Evolutionary conservation across 2,888 invertebrate genomes (phyloP).

Genomic region (Octodonta nipae): DNA sequence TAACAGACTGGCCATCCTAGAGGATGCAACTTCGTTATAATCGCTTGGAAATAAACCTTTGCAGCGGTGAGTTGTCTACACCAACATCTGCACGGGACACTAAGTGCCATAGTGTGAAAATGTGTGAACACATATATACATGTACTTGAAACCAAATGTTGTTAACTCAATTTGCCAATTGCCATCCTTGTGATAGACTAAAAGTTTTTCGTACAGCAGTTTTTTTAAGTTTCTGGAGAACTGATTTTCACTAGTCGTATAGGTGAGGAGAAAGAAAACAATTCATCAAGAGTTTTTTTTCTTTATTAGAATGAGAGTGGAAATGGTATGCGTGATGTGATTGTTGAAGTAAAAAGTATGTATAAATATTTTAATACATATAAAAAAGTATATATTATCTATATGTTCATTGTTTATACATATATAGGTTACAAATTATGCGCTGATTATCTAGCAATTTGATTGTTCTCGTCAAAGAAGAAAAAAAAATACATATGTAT

Average conservation of each 20-base stretch:
- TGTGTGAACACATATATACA: slow-evolving; percentile 20
- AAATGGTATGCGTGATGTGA: too few species aligned
- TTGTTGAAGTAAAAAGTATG: slow-evolving; percentile 7
- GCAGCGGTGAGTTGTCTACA: slow-evolving; percentile 6
- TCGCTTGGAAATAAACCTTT: slow-evolving; percentile 7
- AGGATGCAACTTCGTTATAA: slow-evolving; percentile 15
- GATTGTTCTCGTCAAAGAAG: slow-evolving; percentile 20
- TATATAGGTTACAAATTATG: slow-evolving; percentile 10
- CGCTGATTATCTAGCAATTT: slow-evolving; percentile 21
- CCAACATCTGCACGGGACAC: slow-evolving; percentile 23
- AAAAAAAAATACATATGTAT: slow-evolving; percentile 26
- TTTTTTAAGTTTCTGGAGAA: slow-evolving; percentile 15
- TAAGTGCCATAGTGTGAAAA: slow-evolving; percentile 36
- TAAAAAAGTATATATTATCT: slow-evolving; percentile 5
- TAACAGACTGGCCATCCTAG: slow-evolving; percentile 88
- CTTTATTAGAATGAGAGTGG: too few species aligned
- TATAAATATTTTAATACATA: slow-evolving; percentile 9
- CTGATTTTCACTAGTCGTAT: slow-evolving; percentile 26
- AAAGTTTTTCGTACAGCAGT: slow-evolving; percentile 30
- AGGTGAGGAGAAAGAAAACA: slow-evolving; percentile 18
- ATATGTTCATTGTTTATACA: slow-evolving; percentile 13
- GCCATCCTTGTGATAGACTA: slow-evolving; percentile 38
- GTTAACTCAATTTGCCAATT: slow-evolving; percentile 33
- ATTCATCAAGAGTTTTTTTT: neutral
- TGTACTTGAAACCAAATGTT: slow-evolving; percentile 27